Percentiles rank a stretch among this genome's conserved stretches.
phyloP scores from a whole-genome alignment of 2,113 vertebrate genomes.

The Chloroceryle aenea region DNA sequence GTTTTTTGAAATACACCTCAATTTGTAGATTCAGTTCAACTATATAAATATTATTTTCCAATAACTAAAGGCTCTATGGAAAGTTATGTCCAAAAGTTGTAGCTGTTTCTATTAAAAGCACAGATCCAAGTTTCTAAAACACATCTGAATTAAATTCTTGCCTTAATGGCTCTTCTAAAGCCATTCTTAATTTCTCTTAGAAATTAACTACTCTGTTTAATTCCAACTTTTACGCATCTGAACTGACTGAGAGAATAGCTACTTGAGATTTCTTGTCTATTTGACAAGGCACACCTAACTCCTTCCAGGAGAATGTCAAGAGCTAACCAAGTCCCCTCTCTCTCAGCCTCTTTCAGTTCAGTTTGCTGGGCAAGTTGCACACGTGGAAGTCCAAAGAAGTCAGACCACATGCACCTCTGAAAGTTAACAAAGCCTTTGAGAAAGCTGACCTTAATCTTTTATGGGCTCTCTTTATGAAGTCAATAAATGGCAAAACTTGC shows the following conservation, averaged over 20 bases:
- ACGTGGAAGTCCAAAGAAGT: neutral
- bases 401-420: neutral
- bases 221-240: neutral
- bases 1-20: neutral
- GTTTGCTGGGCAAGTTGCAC: neutral
- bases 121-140: neutral
- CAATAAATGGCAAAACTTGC: conserved; percentile 5
- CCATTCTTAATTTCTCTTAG: neutral
- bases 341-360: neutral
- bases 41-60: neutral
- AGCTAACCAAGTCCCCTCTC: neutral
- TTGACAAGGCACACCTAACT: neutral
- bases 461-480: neutral
- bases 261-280: neutral
- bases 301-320: neutral
- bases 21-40: neutral
- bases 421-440: neutral
- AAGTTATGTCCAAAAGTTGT: neutral
- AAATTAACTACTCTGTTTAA: neutral
- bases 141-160: neutral
- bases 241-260: neutral
- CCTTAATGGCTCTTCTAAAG: neutral
- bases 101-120: neutral
- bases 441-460: conserved; percentile 19
- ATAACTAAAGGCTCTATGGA: neutral